Evolutionary conservation across 2,797 vertebrate species (phyloP).

Genomic region (Neopelma chrysocephalum): DNA sequence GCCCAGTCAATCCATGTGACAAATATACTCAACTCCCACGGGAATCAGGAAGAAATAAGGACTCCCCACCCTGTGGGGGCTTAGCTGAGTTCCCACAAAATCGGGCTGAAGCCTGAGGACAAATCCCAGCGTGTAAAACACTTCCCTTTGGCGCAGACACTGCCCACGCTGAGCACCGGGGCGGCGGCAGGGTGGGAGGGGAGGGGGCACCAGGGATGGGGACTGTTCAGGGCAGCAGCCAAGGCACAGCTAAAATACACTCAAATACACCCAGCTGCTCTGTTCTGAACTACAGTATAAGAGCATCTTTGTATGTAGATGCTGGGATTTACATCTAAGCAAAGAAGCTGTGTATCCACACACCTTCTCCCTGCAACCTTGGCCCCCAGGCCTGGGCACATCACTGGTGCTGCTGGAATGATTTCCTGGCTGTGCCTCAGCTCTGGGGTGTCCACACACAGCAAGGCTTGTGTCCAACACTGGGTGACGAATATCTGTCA

Average conservation of each 20-base stretch:
- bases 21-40: not conserved
- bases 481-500: conserved; percentile 47
- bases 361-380: not conserved
- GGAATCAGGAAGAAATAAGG: not conserved
- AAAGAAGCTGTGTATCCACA: not conserved
- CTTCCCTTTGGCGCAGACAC: not conserved
- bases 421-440: not conserved
- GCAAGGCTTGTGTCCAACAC: not conserved
- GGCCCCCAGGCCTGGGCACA: not conserved
- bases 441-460: not conserved
- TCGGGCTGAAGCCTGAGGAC: not conserved
- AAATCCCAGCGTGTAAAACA: not conserved
- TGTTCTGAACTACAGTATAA: not conserved
- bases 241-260: not conserved
- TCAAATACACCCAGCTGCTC: not conserved
- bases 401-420: not conserved
- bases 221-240: not conserved
- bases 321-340: not conserved
- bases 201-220: rapidly evolving
- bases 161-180: not conserved
- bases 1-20: not conserved
- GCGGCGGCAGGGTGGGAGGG: not conserved
- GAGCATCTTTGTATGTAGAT: not conserved
- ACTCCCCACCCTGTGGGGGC: not conserved
- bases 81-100: not conserved